These are phyloP conservation scores for Geotrypetes seraphini DNA, from an alignment of 2,797 vertebrate genomes.

Conservation along the genomic window DNA sequence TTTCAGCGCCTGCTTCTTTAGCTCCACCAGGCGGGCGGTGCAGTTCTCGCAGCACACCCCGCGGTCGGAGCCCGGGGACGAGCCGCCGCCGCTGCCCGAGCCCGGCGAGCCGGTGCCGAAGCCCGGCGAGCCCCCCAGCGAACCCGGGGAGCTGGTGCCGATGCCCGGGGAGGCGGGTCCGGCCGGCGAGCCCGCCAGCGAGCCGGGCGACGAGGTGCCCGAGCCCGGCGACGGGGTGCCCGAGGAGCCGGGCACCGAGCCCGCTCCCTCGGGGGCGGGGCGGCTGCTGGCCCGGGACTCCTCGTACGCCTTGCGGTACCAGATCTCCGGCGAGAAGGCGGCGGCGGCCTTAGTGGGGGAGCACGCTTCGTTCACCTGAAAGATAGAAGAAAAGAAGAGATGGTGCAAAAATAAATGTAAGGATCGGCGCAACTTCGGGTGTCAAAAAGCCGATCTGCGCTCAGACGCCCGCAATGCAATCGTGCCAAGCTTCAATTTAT, in stretches of 20 bases:
- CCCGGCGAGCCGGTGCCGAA: conserved; percentile 71
- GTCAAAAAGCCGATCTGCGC: too few relatives aligned
- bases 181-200: conserved; percentile 81
- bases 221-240: conserved; percentile 69
- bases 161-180: conserved; percentile 86
- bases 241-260: conserved; percentile 63
- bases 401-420: neutral
- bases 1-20: conserved; percentile 84
- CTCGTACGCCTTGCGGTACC: conserved; percentile 87
- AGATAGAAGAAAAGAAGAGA: conserved; percentile 6
- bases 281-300: conserved; percentile 71
- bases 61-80: conserved; percentile 72
- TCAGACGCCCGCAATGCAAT: too few relatives aligned
- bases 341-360: conserved; percentile 84
- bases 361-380: conserved; percentile 73
- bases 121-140: conserved; percentile 75
- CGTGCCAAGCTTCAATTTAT: too few relatives aligned
- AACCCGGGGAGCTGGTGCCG: conserved; percentile 81
- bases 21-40: conserved; percentile 74
- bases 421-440: too few relatives aligned
- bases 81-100: conserved; percentile 57
- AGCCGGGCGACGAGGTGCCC: conserved; percentile 82
- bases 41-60: conserved; percentile 86
- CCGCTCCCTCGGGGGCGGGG: conserved; percentile 76
- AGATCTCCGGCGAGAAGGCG: conserved; percentile 82